Base-by-base conservation (phyloP, 2,113 vertebrate species). In the Atrichornis clamosus region DNA sequence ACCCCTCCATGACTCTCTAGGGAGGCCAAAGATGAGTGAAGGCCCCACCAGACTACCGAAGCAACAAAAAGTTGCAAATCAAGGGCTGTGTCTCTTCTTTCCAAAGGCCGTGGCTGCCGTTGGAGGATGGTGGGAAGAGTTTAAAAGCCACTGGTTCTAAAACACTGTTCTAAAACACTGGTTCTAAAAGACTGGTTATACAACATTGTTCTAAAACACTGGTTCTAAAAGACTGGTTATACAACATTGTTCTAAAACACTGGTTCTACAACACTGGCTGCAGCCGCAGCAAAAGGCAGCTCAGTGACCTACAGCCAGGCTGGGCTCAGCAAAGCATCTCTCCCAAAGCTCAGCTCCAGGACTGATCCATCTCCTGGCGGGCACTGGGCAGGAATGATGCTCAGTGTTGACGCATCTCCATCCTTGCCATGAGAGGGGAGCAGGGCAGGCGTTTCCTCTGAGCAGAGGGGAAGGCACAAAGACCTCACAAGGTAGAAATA, bases 241-340 rank as follows among this genome's bases (percentile, higher is more conserved):
- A 41, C 9, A 41, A 9, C 39, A 41, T 9, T 41, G 39, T 41
- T 41, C 39, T 41, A 41, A 41, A 41, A 41, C 13, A 41, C 39
- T 41, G 39, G 39, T 41, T 41, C 39, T 41, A 41, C 10, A 41
- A 41, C 39, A 9, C 39, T 41, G 47, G 44, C 42, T 47, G 62
- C 2, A 21, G 76, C 70, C 70, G 67, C 67, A 9, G 77, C 6
- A 7, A 14, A 27, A 37, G 50, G 63, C 59, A 74, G 63, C 5
- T 89, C 80, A 24, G 46, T 42, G 91, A 56, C 90, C 86, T 58
- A 8, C 24, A 49, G 75, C 81, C 50, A 85, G 84, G 74, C 74
- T 64, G 93, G 77, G 72, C 75, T 67, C 78, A 78, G 93, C 70
- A 91, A 63, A 72, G 67, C 68, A 13, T 11, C 79, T 23, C 82